These are phyloP conservation scores for Acronicta alni DNA, from an alignment of 2,888 invertebrate genomes.

Conservation along the genomic window DNA sequence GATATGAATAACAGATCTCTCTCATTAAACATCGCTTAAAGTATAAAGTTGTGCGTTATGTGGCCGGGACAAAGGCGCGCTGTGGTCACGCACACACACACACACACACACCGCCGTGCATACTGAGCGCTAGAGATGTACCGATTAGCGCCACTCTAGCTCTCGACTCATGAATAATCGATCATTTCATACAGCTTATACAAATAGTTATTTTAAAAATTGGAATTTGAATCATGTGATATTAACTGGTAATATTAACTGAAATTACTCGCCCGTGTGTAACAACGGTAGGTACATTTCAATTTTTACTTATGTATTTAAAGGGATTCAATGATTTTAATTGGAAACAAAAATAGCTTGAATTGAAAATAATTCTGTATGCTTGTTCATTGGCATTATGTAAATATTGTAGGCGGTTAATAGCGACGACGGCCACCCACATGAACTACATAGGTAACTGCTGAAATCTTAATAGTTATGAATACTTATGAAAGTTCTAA, in stretches of 20 bases:
- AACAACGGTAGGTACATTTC: not conserved
- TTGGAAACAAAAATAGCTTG: not conserved
- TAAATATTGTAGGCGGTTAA: not conserved
- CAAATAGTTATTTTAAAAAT: slow-evolving; percentile 6
- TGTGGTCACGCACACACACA: slow-evolving; percentile 23
- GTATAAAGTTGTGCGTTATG: slow-evolving; percentile 30
- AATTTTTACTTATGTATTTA: not conserved
- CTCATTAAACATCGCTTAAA: slow-evolving; percentile 32
- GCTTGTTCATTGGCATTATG: not conserved
- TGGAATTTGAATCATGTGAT: no score
- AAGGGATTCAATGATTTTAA: slow-evolving; percentile 2
- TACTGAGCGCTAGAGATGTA: slow-evolving; percentile 22
- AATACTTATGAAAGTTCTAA: slow-evolving; percentile 6
- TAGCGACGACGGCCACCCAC: not conserved
- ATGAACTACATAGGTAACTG: slow-evolving; percentile 2
- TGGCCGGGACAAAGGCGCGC: slow-evolving; percentile 23
- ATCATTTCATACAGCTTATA: slow-evolving; percentile 11
- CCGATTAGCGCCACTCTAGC: slow-evolving; percentile 21
- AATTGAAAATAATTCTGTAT: no score
- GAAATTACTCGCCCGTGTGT: not conserved
- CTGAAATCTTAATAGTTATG: slow-evolving; percentile 7
- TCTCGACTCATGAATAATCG: slow-evolving; percentile 23
- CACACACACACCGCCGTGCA: slow-evolving; percentile 9
- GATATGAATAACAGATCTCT: slow-evolving; percentile 45
- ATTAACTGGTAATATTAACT: no score